Evolutionary conservation across 2,113 vertebrate species (phyloP).

Genomic region (Varanus salvator): DNA sequence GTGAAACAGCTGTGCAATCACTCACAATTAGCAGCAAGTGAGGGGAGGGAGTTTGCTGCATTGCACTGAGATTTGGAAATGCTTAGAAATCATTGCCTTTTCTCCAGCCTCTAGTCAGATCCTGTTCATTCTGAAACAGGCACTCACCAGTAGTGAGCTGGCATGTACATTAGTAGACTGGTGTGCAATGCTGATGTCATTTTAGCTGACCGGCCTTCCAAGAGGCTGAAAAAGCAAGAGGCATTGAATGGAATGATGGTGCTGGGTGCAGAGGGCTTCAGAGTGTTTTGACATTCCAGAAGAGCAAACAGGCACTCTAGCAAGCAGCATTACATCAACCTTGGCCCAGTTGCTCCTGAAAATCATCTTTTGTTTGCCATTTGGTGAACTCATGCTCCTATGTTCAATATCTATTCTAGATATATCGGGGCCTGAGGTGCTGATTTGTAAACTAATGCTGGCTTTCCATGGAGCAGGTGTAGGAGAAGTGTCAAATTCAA

Average conservation of each 20-base stretch:
- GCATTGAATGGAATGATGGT: conserved; percentile 6
- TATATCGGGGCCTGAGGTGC: not conserved
- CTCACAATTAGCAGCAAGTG: not conserved
- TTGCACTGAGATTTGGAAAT: not conserved
- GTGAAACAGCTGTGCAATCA: not conserved
- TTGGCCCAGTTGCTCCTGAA: conserved; percentile 27
- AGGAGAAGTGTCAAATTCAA: conserved; percentile 13
- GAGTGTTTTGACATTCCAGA: conserved; percentile 2
- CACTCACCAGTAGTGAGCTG: not conserved
- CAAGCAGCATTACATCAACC: conserved; percentile 9
- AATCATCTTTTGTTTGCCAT: conserved; percentile 34
- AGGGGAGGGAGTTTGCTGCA: not conserved
- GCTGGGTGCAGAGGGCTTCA: conserved; percentile 25
- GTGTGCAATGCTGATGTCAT: not conserved
- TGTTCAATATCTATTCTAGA: conserved; percentile 34
- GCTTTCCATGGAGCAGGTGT: not conserved
- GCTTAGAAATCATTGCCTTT: not conserved
- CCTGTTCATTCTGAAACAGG: not conserved
- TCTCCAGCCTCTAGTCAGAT: not conserved
- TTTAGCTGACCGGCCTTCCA: conserved; percentile 25
- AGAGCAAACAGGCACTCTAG: conserved; percentile 16
- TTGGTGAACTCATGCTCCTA: conserved; percentile 18
- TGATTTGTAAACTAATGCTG: not conserved
- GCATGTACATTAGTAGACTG: not conserved
- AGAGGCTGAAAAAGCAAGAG: not conserved